These are phyloP conservation scores for Drosophila rufa DNA, from an alignment of 1,140 invertebrate species.

Conservation along the genomic window DNA sequence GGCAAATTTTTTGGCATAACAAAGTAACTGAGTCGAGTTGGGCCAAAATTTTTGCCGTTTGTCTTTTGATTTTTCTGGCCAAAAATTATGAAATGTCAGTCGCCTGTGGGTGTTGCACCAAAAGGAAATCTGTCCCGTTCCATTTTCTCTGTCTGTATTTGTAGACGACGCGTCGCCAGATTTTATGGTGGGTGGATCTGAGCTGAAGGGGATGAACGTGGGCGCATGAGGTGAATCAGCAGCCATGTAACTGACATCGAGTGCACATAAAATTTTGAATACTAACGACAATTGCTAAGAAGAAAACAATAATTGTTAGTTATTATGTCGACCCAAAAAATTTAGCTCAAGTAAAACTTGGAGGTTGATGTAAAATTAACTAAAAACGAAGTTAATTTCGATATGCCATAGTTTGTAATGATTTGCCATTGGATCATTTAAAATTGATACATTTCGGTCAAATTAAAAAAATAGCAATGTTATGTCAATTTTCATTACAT, in stretches of 20 bases:
- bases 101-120: conserved; percentile 61
- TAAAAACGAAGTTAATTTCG: too few species aligned
- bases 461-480: too few species aligned
- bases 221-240: conserved; percentile 2
- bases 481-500: too few species aligned
- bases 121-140: conserved; percentile 6
- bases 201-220: neutral
- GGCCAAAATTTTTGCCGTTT: conserved; percentile 58
- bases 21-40: conserved; percentile 52
- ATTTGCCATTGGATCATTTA: too few species aligned
- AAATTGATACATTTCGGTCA: too few species aligned
- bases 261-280: conserved; percentile 53
- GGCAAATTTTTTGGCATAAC: conserved; percentile 80
- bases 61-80: conserved; percentile 68
- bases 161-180: conserved; percentile 63
- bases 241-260: conserved; percentile 54
- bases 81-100: conserved; percentile 77
- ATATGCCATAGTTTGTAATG: too few species aligned
- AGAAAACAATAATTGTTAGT: neutral
- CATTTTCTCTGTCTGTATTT: conserved; percentile 30
- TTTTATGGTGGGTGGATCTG: conserved; percentile 3
- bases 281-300: conserved; percentile 12
- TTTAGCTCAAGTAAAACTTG: neutral
- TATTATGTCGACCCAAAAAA: neutral
- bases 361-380: too few species aligned